Evolutionary conservation across 2,797 vertebrate species (phyloP).

Genomic region (Coilia nasus): DNA sequence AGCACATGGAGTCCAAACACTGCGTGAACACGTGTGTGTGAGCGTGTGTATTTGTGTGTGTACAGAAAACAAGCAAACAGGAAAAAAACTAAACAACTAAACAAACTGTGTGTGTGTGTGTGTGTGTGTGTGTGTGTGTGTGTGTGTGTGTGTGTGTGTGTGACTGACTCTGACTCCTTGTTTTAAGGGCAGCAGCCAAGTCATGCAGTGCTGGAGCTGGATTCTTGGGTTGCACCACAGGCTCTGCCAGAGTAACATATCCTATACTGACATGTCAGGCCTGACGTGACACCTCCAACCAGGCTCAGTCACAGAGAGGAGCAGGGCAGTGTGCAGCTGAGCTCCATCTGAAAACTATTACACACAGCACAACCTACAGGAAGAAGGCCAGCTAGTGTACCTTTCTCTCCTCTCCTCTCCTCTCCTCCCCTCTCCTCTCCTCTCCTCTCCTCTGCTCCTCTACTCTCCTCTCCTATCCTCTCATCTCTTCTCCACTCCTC

Average conservation of each 20-base stretch:
- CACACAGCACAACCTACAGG: constrained; percentile 2
- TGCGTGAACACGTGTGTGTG: background rate
- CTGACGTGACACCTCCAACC: constrained; percentile 39
- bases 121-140: background rate
- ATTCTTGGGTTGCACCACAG: constrained; percentile 44
- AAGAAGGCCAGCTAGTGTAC: background rate
- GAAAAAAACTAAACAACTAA: background rate
- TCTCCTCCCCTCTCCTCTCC: background rate
- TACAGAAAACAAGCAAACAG: background rate
- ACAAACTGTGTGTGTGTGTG: background rate
- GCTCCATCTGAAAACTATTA: constrained; percentile 37
- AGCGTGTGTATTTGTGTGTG: background rate
- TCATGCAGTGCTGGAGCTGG: background rate
- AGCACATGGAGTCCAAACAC: too few relatives aligned
- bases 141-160: constrained; percentile 1
- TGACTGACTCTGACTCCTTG: background rate
- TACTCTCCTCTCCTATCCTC: background rate
- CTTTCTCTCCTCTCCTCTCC: background rate
- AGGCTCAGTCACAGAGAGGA: background rate
- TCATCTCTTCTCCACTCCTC: background rate
- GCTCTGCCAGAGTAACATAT: constrained; percentile 11
- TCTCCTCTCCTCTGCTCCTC: background rate
- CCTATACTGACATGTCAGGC: constrained; percentile 35
- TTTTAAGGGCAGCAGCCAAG: constrained; percentile 6
- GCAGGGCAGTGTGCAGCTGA: background rate